Percentiles rank a stretch among this genome's conserved stretches.
These are phyloP conservation scores for Zoanthus sansibaricus DNA, from an alignment of 92 coral and sea anemone species.

Conservation along the genomic window DNA sequence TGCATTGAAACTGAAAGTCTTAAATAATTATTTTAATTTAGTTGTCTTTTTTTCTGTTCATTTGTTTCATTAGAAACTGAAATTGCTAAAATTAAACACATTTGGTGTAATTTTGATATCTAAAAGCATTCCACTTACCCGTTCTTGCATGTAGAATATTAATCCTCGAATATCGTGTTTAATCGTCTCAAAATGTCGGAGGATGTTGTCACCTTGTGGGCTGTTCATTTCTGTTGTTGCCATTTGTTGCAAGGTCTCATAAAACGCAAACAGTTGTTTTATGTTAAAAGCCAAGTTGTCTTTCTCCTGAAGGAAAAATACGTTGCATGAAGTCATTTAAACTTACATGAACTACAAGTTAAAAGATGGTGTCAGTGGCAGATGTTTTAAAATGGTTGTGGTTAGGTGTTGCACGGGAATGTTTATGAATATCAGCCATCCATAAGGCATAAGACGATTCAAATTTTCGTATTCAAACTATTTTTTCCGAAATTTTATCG, in stretches of 20 bases:
- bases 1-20: no score
- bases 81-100: no score
- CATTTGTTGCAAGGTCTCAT: slow-evolving; percentile 14
- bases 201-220: not conserved
- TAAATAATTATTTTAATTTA: no score
- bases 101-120: no score
- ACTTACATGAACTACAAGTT: no score
- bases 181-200: slow-evolving; percentile 15
- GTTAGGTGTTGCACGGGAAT: no score
- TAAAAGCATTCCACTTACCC: not conserved
- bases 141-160: slow-evolving; percentile 9
- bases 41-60: no score
- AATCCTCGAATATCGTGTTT: slow-evolving; percentile 23
- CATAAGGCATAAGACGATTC: no score
- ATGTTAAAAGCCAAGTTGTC: slow-evolving; percentile 33
- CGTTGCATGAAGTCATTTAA: not conserved
- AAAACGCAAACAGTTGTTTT: slow-evolving; percentile 8
- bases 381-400: not conserved
- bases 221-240: not conserved
- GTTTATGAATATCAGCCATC: no score
- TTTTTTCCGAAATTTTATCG: no score
- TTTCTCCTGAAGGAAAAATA: not conserved
- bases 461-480: no score
- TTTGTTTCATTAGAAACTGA: no score
- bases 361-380: not conserved